These are phyloP conservation scores for Eurytoma adleriae DNA, from an alignment of 2,888 invertebrate species.

Conservation along the genomic window DNA sequence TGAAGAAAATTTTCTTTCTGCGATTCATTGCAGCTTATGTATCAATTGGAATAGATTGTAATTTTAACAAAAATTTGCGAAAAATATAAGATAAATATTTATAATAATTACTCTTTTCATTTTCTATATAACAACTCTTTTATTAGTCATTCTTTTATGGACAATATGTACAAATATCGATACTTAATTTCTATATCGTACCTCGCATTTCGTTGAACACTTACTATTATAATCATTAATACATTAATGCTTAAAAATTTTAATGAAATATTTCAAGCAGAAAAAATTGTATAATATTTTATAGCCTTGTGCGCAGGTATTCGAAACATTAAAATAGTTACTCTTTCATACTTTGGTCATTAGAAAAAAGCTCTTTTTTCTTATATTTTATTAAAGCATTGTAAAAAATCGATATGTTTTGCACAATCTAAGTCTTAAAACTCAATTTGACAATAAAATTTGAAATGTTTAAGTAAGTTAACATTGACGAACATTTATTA, in stretches of 20 bases:
- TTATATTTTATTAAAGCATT: no score
- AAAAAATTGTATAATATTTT: conserved; percentile 11
- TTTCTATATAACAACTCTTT: conserved; percentile 49
- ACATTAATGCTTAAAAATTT: conserved; percentile 41
- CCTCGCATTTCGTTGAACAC: conserved; percentile 35
- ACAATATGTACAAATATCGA: conserved; percentile 56
- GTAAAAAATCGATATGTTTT: no score
- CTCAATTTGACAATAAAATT: no score
- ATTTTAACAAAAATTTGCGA: conserved; percentile 50
- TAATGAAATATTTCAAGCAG: conserved; percentile 22
- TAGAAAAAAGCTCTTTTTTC: not conserved
- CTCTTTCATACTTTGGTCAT: conserved; percentile 27
- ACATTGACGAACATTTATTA: no score
- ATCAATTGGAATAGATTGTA: conserved; percentile 52
- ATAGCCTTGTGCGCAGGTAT: conserved; percentile 20
- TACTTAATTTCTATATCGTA: conserved; percentile 27
- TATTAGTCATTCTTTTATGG: conserved; percentile 52
- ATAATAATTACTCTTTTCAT: conserved; percentile 47
- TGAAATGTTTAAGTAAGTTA: no score
- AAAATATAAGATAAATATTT: conserved; percentile 56
- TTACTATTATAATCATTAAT: conserved; percentile 27
- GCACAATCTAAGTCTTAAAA: no score
- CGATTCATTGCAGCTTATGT: conserved; percentile 54
- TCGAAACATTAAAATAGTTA: not conserved
- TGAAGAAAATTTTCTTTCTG: conserved; percentile 48